phyloP scores from a whole-genome alignment of 1,140 invertebrate genomes.

The Linepithema humile region DNA sequence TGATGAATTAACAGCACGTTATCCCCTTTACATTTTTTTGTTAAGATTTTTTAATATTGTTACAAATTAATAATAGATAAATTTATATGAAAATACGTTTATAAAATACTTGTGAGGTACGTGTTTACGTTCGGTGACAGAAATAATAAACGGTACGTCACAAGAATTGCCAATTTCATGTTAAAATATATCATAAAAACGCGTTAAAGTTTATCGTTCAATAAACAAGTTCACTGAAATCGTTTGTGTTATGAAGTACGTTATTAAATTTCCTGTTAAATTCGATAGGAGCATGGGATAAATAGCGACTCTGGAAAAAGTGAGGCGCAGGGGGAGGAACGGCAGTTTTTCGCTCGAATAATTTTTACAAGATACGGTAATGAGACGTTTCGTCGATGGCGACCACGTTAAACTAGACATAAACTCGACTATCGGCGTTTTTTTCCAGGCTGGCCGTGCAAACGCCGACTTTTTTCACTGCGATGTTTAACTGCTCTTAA shows the following conservation, averaged over 20 bases:
- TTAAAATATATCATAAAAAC: neutral
- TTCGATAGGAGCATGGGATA: neutral
- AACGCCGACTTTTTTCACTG: neutral
- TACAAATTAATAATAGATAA: too few species aligned
- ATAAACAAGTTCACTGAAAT: neutral
- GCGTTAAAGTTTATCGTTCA: neutral
- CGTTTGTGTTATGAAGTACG: neutral
- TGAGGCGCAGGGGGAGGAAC: neutral
- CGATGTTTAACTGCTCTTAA: neutral
- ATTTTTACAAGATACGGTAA: slow-evolving; percentile 7
- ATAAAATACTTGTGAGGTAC: too few species aligned
- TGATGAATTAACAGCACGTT: too few species aligned
- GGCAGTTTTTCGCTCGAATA: neutral
- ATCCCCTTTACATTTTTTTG: too few species aligned
- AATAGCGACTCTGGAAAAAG: neutral
- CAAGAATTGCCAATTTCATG: neutral
- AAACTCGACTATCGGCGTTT: neutral
- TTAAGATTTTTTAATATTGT: too few species aligned
- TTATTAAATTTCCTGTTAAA: neutral
- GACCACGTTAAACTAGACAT: neutral
- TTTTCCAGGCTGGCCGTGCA: neutral
- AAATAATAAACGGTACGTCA: neutral
- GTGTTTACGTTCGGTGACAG: too few species aligned
- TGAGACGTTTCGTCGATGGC: neutral
- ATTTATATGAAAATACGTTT: too few species aligned